A percentile compares a stretch with the other conserved stretches of the same genome.
Conservation (phyloP, 2,113 vertebrate species). For the Corythornis vintsioides region DNA sequence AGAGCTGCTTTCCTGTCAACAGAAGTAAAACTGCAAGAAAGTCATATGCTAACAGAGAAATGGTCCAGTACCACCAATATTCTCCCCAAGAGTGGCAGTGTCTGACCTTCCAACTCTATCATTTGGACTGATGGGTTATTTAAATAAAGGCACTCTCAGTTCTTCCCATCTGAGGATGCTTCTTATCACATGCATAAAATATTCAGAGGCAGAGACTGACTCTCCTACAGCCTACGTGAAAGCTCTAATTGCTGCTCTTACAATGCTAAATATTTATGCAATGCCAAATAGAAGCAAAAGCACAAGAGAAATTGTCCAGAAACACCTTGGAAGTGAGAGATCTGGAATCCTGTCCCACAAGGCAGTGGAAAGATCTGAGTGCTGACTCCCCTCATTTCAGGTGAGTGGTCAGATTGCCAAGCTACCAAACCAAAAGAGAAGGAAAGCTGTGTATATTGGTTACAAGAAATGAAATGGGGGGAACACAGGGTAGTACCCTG, state of each 20-base stretch:
- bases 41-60: not conserved
- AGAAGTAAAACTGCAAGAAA: not conserved
- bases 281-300: not conserved
- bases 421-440: not conserved
- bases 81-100: not conserved
- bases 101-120: not conserved
- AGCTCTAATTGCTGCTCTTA: not conserved
- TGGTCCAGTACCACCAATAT: not conserved
- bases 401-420: not conserved
- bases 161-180: not conserved
- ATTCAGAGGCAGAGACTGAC: not conserved
- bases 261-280: not conserved
- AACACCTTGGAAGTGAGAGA: not conserved
- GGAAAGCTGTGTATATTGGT: not conserved
- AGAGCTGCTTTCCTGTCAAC: not conserved
- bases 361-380: not conserved
- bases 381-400: not conserved
- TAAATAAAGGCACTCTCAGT: not conserved
- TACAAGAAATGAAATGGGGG: not conserved
- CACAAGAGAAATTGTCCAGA: not conserved
- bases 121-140: not conserved
- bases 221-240: not conserved
- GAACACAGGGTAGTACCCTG: not conserved
- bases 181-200: not conserved
- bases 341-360: not conserved